phyloP scores from a whole-genome alignment of 2,888 invertebrate species.

The Lathronympha strigana region DNA sequence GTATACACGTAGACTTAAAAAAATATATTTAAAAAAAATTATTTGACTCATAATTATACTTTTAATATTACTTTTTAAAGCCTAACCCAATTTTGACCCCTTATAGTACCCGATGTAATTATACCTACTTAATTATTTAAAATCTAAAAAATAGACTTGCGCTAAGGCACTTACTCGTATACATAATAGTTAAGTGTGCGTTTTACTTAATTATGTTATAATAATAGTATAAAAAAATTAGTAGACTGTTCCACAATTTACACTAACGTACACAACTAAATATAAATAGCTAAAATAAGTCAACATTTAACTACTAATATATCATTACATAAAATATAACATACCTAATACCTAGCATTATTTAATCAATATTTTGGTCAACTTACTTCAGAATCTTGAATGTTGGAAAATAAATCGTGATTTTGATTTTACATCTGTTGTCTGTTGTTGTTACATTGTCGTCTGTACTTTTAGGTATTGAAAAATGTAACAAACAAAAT shows the following conservation, averaged over 20 bases:
- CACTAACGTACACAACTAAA: not conserved
- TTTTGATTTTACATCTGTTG: too few relatives aligned
- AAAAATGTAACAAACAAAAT: too few relatives aligned
- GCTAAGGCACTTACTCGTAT: slow-evolving; percentile 48
- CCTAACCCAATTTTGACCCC: slow-evolving; percentile 34
- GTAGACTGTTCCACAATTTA: slow-evolving; percentile 28
- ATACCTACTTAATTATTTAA: slow-evolving; percentile 44
- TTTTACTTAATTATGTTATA: slow-evolving; percentile 28
- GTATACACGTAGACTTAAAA: too few relatives aligned
- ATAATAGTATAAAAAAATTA: slow-evolving; percentile 29
- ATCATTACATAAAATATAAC: not conserved
- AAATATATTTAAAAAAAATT: too few relatives aligned
- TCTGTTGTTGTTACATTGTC: too few relatives aligned
- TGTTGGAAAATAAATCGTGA: too few relatives aligned
- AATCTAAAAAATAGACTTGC: slow-evolving; percentile 53
- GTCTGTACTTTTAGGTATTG: too few relatives aligned
- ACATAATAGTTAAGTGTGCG: slow-evolving; percentile 20
- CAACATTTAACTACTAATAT: not conserved
- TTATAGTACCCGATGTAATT: not conserved
- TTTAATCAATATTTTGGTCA: too few relatives aligned
- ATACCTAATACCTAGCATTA: too few relatives aligned
- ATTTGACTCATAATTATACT: not conserved
- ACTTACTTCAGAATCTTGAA: too few relatives aligned
- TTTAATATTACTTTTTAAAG: slow-evolving; percentile 26
- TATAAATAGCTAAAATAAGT: slow-evolving; percentile 1